Conservation (phyloP, 1,140 invertebrate species). For the Idris sp. region DNA sequence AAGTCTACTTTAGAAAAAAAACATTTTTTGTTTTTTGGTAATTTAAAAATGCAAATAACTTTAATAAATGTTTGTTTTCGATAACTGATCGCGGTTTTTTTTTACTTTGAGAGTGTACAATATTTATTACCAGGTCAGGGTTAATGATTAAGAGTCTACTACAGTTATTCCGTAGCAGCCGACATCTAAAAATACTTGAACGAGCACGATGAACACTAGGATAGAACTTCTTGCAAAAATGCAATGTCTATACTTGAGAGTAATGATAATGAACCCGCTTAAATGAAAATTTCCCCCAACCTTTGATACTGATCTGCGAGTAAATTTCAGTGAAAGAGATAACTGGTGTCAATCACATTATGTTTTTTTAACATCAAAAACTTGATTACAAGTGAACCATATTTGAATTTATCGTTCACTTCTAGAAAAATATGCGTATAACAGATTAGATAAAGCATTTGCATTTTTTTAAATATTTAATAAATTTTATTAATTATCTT, state of each 20-base stretch:
- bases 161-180: constrained; percentile 61
- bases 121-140: constrained; percentile 77
- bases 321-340: no score
- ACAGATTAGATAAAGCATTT: no score
- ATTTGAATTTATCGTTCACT: no score
- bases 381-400: no score
- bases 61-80: constrained; percentile 33
- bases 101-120: constrained; percentile 64
- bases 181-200: constrained; percentile 71
- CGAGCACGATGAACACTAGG: constrained; percentile 64
- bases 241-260: constrained; percentile 7
- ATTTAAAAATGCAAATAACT: no score
- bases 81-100: constrained; percentile 16
- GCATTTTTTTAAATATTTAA: no score
- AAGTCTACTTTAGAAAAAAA: no score
- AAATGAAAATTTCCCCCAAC: constrained; percentile 34
- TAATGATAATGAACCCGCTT: constrained; percentile 43
- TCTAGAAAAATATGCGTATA: no score
- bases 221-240: constrained; percentile 29
- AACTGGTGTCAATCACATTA: no score
- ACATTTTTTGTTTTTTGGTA: no score
- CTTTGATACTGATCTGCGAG: constrained; percentile 1
- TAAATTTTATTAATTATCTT: no score
- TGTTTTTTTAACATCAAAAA: no score
- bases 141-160: constrained; percentile 73